phyloP scores from a whole-genome alignment of 2,113 vertebrate species.

The Lepisosteus oculatus region DNA sequence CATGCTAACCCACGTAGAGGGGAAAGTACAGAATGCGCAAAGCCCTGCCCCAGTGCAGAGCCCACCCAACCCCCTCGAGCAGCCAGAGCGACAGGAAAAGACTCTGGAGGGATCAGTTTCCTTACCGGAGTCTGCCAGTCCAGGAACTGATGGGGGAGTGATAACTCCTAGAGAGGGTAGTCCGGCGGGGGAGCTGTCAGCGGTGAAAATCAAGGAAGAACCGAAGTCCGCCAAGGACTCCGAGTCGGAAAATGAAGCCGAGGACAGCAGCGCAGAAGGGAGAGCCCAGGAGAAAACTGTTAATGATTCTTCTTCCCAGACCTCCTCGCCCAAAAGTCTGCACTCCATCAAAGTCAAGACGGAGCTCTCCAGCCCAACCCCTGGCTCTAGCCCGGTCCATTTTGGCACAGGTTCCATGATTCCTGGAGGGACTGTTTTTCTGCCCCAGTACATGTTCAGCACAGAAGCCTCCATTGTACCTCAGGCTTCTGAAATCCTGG shows the following conservation, averaged over 20 bases:
- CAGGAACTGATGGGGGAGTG: slow-evolving; percentile 63
- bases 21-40: slow-evolving; percentile 50
- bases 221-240: slow-evolving; percentile 47
- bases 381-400: slow-evolving; percentile 83
- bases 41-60: slow-evolving; percentile 54
- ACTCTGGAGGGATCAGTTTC: slow-evolving; percentile 47
- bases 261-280: slow-evolving; percentile 22
- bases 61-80: slow-evolving; percentile 38
- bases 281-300: slow-evolving; percentile 21
- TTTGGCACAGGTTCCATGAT: slow-evolving; percentile 60
- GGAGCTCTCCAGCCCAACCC: slow-evolving; percentile 83
- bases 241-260: slow-evolving; percentile 51
- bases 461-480: slow-evolving; percentile 81
- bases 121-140: slow-evolving; percentile 59
- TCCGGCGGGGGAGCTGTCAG: slow-evolving; percentile 27
- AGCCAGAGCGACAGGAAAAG: slow-evolving; percentile 41
- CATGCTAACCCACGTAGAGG: slow-evolving; percentile 67
- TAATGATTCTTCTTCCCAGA: slow-evolving; percentile 44
- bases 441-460: slow-evolving; percentile 82
- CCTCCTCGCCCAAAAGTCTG: slow-evolving; percentile 73
- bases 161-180: slow-evolving; percentile 56
- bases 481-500: slow-evolving; percentile 91
- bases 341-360: slow-evolving; percentile 68
- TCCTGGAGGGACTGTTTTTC: slow-evolving; percentile 72
- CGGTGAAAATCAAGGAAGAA: slow-evolving; percentile 77